Evolutionary conservation across 1,140 invertebrate species (phyloP), one percentile per base, ranked within the genome.

Genomic region (Wiebesia pumilae): DNA sequence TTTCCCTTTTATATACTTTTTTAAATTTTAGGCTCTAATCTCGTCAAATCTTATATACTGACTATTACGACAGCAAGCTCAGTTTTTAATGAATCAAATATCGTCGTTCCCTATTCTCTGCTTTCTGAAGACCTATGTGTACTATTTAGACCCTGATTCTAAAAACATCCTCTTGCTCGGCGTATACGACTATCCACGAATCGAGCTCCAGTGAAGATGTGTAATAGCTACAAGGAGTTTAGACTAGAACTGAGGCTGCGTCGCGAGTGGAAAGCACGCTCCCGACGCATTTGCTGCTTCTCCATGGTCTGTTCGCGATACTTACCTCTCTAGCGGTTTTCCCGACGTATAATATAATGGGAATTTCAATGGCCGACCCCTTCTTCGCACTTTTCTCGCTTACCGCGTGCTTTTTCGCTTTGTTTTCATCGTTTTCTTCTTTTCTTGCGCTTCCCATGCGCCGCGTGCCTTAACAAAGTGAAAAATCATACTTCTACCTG

Each of bases 231-330:
- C 38, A 27, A 75, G 54, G 78, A 51, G 75, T 58, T 92, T 90
- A 88, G 90, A 92, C 89, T 91, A 90, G 90, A 88, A 94, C 92
- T 93, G 92, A 92, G 89, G 88, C 91, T 91, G 90, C 89, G 92
- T 91, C 85, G 33, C 78, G 54, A 65, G 51, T 0, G 87, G 89
- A 88, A 89, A 89, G 91, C 89, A 93, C 92, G 92, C 93, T 92
- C 92, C 92, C 92, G 86, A 92, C 91, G 91, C 90, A 90, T 89
- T 91, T 82, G 69, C 71, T 33, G 91, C 91, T 92, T 93, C 92
- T 90, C 91, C 91, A 89, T 90, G 89, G 38, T 43, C 9, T 75
- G 21, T 43, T 24, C 90, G 82, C 88, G 58, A 43, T 75, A 43
- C 71, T 43, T 75, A 38, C 71, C 71, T 75, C 71, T 75, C 71